phyloP scores from a whole-genome alignment of 1,140 invertebrate species.

The Diuraphis noxia region DNA sequence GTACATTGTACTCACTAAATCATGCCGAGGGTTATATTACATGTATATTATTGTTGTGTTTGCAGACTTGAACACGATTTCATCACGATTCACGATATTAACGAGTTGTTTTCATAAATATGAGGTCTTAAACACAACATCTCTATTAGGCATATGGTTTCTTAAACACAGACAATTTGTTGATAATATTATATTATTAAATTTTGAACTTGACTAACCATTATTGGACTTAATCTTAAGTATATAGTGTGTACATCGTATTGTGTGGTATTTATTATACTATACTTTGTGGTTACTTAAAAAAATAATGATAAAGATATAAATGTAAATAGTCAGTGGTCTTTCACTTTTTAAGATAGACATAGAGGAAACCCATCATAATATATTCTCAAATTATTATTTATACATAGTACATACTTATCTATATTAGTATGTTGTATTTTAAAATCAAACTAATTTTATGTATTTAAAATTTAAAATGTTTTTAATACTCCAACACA shows the following conservation, averaged over 20 bases:
- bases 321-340: neutral
- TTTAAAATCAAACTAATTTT: neutral
- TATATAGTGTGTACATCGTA: neutral
- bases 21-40: neutral
- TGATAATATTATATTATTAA: neutral
- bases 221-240: neutral
- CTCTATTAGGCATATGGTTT: neutral
- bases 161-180: neutral
- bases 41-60: neutral
- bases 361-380: neutral
- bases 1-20: neutral
- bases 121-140: neutral
- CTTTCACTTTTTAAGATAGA: neutral
- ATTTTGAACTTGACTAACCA: neutral
- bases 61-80: neutral
- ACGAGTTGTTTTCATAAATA: neutral
- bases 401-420: no score
- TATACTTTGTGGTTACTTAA: neutral
- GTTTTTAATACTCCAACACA: neutral
- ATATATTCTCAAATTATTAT: neutral
- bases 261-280: no score
- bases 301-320: neutral
- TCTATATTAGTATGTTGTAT: neutral
- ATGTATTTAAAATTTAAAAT: neutral
- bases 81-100: neutral